Evolutionary conservation across 2,888 invertebrate species (phyloP), one percentile per base, ranked within the genome.

Genomic region (Acanthosepion pharaonis): DNA sequence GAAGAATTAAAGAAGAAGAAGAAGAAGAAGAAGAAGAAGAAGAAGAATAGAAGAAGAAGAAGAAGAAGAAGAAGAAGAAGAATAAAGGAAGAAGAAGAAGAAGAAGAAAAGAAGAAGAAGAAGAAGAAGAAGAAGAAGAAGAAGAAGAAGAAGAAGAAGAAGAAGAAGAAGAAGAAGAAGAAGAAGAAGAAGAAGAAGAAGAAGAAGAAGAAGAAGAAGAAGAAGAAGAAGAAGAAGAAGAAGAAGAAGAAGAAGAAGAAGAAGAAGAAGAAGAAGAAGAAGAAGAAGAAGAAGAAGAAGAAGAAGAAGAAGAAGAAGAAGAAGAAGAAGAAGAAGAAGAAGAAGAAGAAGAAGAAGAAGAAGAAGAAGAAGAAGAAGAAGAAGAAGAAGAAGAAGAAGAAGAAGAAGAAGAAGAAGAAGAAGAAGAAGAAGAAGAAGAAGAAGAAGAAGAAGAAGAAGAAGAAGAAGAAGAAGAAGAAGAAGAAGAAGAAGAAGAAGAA

Each of bases 151-250:
- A 64, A 1, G 6, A 20, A 3, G 18, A 55, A 6, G 15, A 78
- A 28, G 0, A 8, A 28, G 11, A 28, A 5, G 0, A 0, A 28
- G 6, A 6, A 28, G 78, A 78, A 42, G 2, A 42, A 1, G 2
- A 42, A 42, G 1, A 1, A 42, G 42, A 2, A 42, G 1, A 42
- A 42, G 1, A 42, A 42, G 1, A 42, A 1, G 2, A 42, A 1
- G 42, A 42, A 42, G 42, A 42, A 42, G 42, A 42, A 3, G 28
- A 64, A 64, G 25, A 28, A 25, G 4, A 25, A 0, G 1, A 6
- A n/a, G n/a, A 8, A 0, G 1, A 2, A 6, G 8, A 64, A 42
- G 23, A 59, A 59, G 59, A 23, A 42, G 1, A 42, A 1, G 1
- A n/a, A n/a, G n/a, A n/a, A n/a, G n/a, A n/a, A n/a, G n/a, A n/a